Percentiles rank a stretch among this genome's conserved stretches.
Evolutionary conservation across 2,113 vertebrate genomes (phyloP).

Genomic region (Pelodiscus sinensis): DNA sequence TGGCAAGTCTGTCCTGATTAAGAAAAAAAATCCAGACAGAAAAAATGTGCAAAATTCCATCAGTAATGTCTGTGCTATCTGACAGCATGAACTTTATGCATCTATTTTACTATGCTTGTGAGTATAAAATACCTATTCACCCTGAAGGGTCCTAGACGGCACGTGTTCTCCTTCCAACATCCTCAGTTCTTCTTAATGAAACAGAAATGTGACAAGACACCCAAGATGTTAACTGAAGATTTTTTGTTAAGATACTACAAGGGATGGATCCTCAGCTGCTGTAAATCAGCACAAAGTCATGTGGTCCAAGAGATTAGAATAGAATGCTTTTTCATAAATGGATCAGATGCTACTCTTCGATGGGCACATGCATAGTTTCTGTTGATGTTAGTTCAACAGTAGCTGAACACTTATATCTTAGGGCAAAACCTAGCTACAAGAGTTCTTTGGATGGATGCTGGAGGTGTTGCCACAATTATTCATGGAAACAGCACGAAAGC

Average conservation of each 20-base stretch:
- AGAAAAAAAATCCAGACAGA: background rate
- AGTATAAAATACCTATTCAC: conserved; percentile 38
- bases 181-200: background rate
- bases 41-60: conserved; percentile 24
- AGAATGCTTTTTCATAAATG: background rate
- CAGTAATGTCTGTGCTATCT: conserved; percentile 2
- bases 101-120: conserved; percentile 20
- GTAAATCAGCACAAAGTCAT: background rate
- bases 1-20: conserved; percentile 7
- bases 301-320: background rate
- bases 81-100: conserved; percentile 25
- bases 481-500: background rate
- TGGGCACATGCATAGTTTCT: background rate
- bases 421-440: background rate
- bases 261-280: background rate
- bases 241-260: background rate
- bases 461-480: background rate
- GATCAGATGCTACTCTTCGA: background rate
- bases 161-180: background rate
- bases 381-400: background rate
- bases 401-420: background rate
- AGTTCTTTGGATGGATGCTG: background rate
- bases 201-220: background rate
- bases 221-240: background rate
- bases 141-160: conserved; percentile 16